Percentiles rank a stretch among this genome's conserved stretches.
These are phyloP conservation scores for Thunnus albacares DNA, from an alignment of 2,797 vertebrate genomes.

Conservation along the genomic window DNA sequence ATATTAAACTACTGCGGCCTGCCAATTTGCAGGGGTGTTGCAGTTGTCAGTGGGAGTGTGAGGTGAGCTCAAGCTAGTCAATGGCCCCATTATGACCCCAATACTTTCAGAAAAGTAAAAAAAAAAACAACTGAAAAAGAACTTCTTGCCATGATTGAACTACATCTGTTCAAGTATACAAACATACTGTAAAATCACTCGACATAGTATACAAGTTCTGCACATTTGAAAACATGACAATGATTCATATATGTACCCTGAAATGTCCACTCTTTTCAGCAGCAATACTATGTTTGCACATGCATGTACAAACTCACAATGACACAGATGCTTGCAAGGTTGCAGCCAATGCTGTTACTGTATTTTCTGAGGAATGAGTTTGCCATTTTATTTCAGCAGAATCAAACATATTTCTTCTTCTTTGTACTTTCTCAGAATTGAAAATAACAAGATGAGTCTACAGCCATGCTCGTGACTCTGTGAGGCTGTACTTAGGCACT, in stretches of 20 bases:
- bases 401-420: not conserved
- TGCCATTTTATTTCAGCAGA: not conserved
- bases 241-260: not conserved
- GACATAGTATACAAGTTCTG: not conserved
- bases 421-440: not conserved
- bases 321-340: not conserved
- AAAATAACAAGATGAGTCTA: not conserved
- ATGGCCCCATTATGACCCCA: slow-evolving; percentile 80
- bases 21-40: slow-evolving; percentile 83
- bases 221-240: not conserved
- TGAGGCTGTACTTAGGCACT: not conserved
- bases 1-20: slow-evolving; percentile 81
- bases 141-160: slow-evolving; percentile 10
- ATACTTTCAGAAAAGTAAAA: slow-evolving; percentile 48
- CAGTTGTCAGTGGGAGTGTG: slow-evolving; percentile 83
- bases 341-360: slow-evolving; percentile 30
- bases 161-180: slow-evolving; percentile 14
- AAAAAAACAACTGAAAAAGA: slow-evolving; percentile 35
- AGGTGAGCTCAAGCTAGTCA: slow-evolving; percentile 79
- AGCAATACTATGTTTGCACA: not conserved
- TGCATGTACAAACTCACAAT: slow-evolving; percentile 12
- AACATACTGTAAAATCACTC: not conserved
- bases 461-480: not conserved
- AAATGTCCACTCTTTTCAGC: not conserved
- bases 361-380: slow-evolving; percentile 2